A percentile compares a stretch with the other conserved stretches of the same genome.
phyloP scores from a whole-genome alignment of 2,888 invertebrate genomes.

The Pocota personata region DNA sequence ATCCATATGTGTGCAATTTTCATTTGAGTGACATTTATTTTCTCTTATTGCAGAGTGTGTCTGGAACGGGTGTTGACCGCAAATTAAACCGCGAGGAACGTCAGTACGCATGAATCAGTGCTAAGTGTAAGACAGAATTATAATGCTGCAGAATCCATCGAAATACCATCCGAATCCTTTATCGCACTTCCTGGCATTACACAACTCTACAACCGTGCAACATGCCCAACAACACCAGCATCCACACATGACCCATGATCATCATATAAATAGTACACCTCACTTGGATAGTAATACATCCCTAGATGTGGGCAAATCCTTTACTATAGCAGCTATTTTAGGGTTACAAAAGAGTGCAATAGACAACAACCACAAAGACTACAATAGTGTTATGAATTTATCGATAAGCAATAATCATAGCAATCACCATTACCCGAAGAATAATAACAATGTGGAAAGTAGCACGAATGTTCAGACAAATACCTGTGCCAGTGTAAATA shows the following conservation, averaged over 20 bases:
- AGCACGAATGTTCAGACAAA: slow-evolving; percentile 6
- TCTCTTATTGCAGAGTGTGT: slow-evolving; percentile 49
- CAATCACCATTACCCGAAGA: slow-evolving; percentile 53
- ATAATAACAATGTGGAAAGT: slow-evolving; percentile 9
- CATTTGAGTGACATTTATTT: slow-evolving; percentile 41
- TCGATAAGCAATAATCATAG: slow-evolving; percentile 78
- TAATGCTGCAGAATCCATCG: slow-evolving; percentile 83
- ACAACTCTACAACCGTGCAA: slow-evolving; percentile 77
- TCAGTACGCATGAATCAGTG: slow-evolving; percentile 63
- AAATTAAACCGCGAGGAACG: slow-evolving; percentile 11
- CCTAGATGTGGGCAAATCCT: slow-evolving; percentile 87
- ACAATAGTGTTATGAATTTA: slow-evolving; percentile 82
- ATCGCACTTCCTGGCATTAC: slow-evolving; percentile 83
- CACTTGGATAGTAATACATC: slow-evolving; percentile 78
- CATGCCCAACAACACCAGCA: slow-evolving; percentile 66
- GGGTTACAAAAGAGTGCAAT: slow-evolving; percentile 86
- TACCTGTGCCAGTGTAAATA: slow-evolving; percentile 77
- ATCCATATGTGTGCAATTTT: slow-evolving; percentile 1
- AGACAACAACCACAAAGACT: slow-evolving; percentile 79
- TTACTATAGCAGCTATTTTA: slow-evolving; percentile 94
- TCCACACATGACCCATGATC: slow-evolving; percentile 61
- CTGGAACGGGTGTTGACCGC: slow-evolving; percentile 61
- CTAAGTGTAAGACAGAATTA: slow-evolving; percentile 52
- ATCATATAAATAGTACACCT: slow-evolving; percentile 63
- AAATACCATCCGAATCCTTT: slow-evolving; percentile 83